Evolutionary conservation across 1,140 invertebrate genomes (phyloP).

Genomic region (Bursaphelenchus mucronatus): DNA sequence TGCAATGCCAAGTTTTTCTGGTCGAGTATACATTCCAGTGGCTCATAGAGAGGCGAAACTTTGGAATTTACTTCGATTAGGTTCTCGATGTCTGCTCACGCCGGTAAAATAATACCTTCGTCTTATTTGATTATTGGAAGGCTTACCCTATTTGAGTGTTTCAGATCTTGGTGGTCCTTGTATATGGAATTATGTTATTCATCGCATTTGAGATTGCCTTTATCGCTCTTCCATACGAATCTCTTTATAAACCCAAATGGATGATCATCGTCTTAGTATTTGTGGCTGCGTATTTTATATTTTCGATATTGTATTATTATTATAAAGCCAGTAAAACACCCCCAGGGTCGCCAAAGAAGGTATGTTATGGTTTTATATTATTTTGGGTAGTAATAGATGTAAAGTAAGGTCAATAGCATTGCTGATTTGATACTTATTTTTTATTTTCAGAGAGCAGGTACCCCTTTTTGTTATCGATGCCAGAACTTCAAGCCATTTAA

Average conservation of each 20-base stretch:
- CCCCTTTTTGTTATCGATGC: slow-evolving; percentile 73
- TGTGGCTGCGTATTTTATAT: slow-evolving; percentile 43
- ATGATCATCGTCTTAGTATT: slow-evolving; percentile 26
- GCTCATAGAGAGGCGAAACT: background rate
- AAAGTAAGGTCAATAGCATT: slow-evolving; percentile 18
- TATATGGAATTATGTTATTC: slow-evolving; percentile 49
- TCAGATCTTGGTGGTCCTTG: slow-evolving; percentile 52
- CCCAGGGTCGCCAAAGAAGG: slow-evolving; percentile 51
- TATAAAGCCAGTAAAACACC: slow-evolving; percentile 45
- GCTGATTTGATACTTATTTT: slow-evolving; percentile 6
- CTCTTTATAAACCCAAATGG: slow-evolving; percentile 39
- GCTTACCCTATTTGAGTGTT: slow-evolving; percentile 9
- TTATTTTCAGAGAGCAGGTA: slow-evolving; percentile 37
- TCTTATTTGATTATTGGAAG: slow-evolving; percentile 4
- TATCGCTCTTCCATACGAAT: slow-evolving; percentile 55
- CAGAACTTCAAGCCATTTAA: slow-evolving; percentile 73
- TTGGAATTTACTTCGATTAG: slow-evolving; percentile 17
- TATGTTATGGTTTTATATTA: slow-evolving; percentile 25
- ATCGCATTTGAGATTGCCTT: slow-evolving; percentile 44
- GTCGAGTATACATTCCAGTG: slow-evolving; percentile 12
- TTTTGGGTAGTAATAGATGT: background rate
- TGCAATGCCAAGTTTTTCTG: background rate
- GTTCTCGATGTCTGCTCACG: slow-evolving; percentile 21
- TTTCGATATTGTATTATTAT: slow-evolving; percentile 53
- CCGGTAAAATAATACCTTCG: slow-evolving; percentile 8